Evolutionary conservation across 2,888 invertebrate species (phyloP).

Genomic region (Quadriops clusia): DNA sequence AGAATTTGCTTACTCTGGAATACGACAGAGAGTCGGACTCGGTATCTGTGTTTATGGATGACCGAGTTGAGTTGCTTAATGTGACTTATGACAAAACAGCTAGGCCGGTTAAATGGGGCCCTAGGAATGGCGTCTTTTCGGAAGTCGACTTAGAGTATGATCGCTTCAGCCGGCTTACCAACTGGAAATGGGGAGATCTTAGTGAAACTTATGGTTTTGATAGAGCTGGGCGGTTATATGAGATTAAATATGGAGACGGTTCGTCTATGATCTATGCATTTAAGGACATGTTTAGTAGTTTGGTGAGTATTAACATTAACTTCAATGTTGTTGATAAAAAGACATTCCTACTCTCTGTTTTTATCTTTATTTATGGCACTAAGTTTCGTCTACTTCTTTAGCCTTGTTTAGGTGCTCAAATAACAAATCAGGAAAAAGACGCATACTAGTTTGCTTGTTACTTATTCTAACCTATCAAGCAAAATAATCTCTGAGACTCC

Average conservation of each 20-base stretch:
- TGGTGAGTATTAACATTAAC: too few relatives aligned
- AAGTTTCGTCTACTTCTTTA: too few relatives aligned
- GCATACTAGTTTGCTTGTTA: too few relatives aligned
- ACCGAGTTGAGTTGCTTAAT: slow-evolving; percentile 72
- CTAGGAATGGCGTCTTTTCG: slow-evolving; percentile 73
- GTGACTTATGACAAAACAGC: slow-evolving; percentile 80
- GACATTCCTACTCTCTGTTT: too few relatives aligned
- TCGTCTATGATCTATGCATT: slow-evolving; percentile 86
- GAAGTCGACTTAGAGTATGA: slow-evolving; percentile 89
- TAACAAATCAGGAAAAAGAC: too few relatives aligned
- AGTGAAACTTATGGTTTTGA: slow-evolving; percentile 86
- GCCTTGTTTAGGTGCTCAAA: too few relatives aligned
- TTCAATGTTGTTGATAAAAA: too few relatives aligned
- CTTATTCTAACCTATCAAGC: background rate
- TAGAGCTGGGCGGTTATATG: slow-evolving; percentile 75
- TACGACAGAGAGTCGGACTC: slow-evolving; percentile 81
- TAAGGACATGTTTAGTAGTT: slow-evolving; percentile 79
- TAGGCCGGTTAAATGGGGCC: slow-evolving; percentile 74
- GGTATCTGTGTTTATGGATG: slow-evolving; percentile 78
- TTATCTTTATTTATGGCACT: too few relatives aligned
- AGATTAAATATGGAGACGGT: slow-evolving; percentile 83
- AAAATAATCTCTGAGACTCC: too few relatives aligned
- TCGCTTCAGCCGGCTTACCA: slow-evolving; percentile 74
- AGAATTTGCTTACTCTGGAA: slow-evolving; percentile 79
- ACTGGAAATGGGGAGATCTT: slow-evolving; percentile 88